Percentiles rank a stretch among this genome's conserved stretches.
Conservation (phyloP, 1,140 invertebrate species). For the Neodiprion fabricii region DNA sequence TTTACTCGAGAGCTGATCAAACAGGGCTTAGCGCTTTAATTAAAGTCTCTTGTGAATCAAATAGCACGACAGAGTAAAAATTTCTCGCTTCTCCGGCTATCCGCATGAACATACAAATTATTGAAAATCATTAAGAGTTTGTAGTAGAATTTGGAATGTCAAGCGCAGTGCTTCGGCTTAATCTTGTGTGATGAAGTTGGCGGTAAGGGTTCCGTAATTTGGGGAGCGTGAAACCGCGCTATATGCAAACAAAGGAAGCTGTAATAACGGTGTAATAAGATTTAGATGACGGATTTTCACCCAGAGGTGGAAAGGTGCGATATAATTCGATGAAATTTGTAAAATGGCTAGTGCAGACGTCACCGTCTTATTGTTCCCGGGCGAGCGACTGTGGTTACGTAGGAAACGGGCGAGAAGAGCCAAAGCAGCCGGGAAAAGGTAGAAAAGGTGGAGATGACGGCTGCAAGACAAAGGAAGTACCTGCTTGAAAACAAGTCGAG, state of each 20-base stretch:
- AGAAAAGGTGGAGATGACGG: not conserved
- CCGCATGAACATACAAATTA: too few species aligned
- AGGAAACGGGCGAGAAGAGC: not conserved
- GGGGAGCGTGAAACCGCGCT: too few species aligned
- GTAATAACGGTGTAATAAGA: not conserved
- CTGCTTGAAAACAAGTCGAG: not conserved
- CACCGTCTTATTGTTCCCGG: not conserved
- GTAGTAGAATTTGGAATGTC: too few species aligned
- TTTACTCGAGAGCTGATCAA: not conserved
- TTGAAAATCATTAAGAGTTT: too few species aligned
- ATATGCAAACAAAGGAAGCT: too few species aligned
- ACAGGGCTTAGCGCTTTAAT: not conserved
- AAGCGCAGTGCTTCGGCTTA: too few species aligned
- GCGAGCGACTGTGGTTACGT: not conserved
- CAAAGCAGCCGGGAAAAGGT: not conserved
- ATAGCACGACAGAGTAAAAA: not conserved
- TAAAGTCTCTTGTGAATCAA: not conserved
- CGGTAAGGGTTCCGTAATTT: too few species aligned
- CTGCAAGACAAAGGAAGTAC: not conserved
- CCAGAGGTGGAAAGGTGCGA: not conserved
- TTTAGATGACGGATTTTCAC: not conserved
- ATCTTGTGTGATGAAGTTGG: too few species aligned
- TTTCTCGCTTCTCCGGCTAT: not conserved
- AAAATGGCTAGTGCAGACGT: slow-evolving; percentile 2
- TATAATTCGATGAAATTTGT: slow-evolving; percentile 4